Percentiles rank a stretch among this genome's conserved stretches.
Conservation (phyloP, 2,113 vertebrate genomes). For the cattle (Bos taurus) region DNA sequence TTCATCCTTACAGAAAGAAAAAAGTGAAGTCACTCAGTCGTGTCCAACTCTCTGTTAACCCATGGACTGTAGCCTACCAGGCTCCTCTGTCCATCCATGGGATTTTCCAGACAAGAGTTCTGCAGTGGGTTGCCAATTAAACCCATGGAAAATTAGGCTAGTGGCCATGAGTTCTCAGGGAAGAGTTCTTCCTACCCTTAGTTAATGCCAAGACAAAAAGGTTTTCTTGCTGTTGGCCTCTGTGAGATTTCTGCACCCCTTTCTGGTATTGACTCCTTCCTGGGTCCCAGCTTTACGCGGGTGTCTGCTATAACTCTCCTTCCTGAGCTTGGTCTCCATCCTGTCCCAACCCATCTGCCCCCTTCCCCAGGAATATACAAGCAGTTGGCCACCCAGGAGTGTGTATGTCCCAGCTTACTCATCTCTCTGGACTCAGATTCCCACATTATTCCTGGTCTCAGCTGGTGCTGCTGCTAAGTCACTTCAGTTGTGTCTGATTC, state of each 20-base stretch:
- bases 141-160: not conserved
- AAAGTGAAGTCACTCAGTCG: not conserved
- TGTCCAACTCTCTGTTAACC: not conserved
- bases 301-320: not conserved
- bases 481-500: fast-evolving
- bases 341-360: not conserved
- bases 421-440: not conserved
- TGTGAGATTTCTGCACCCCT: not conserved
- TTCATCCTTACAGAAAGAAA: not conserved
- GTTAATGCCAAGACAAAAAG: not conserved
- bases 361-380: not conserved
- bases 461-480: not conserved
- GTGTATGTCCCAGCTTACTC: not conserved
- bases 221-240: not conserved
- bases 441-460: not conserved
- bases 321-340: not conserved
- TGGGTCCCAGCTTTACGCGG: not conserved
- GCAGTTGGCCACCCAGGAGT: not conserved
- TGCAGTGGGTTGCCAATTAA: not conserved
- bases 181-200: not conserved
- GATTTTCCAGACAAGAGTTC: not conserved
- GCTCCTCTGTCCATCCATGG: not conserved
- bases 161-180: not conserved
- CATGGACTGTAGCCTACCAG: not conserved
- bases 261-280: not conserved